Evolutionary conservation across 2,888 invertebrate species (phyloP).

Genomic region (Thumatha senex): DNA sequence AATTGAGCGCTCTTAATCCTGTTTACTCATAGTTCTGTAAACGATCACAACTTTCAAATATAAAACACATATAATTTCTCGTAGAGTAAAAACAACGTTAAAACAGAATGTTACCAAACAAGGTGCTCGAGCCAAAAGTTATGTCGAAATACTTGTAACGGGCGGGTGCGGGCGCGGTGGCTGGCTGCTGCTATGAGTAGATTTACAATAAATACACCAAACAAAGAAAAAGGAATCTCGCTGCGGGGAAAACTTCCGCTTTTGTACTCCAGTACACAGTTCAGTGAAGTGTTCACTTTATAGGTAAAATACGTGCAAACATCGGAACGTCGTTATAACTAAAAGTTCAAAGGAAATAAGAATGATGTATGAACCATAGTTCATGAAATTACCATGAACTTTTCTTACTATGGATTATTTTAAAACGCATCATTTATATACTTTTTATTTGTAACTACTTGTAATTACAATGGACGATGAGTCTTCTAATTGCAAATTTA

Average conservation of each 20-base stretch:
- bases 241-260: slow-evolving; percentile 79
- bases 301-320: slow-evolving; percentile 46
- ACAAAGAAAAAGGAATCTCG: slow-evolving; percentile 82
- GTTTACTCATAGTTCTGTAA: neutral
- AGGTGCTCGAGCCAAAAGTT: slow-evolving; percentile 72
- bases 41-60: neutral
- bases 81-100: slow-evolving; percentile 34
- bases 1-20: no score
- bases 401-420: no score
- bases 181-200: slow-evolving; percentile 72
- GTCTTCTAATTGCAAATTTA: no score
- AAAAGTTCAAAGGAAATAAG: slow-evolving; percentile 10
- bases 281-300: slow-evolving; percentile 50
- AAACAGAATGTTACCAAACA: slow-evolving; percentile 41
- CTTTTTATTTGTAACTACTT: no score
- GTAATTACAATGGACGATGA: no score
- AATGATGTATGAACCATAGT: neutral
- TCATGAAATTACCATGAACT: no score
- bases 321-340: slow-evolving; percentile 4
- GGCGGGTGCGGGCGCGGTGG: slow-evolving; percentile 44
- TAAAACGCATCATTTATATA: no score
- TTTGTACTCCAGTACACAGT: slow-evolving; percentile 66
- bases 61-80: slow-evolving; percentile 9
- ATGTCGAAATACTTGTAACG: slow-evolving; percentile 80
- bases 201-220: slow-evolving; percentile 83